phyloP scores from a whole-genome alignment of 2,113 vertebrate genomes.

The Dromas ardeola region DNA sequence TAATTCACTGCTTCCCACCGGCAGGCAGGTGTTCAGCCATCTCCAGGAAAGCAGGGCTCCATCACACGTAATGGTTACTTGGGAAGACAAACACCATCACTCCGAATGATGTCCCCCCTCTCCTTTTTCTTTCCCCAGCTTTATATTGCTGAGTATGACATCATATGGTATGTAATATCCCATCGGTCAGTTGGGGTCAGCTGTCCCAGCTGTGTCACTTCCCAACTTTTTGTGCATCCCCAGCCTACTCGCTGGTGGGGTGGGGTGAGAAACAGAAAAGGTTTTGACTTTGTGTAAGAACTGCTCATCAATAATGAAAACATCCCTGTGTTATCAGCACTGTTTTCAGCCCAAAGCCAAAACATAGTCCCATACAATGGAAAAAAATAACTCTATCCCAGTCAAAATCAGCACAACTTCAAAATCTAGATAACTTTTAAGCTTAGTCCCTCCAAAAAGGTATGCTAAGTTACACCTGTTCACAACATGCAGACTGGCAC shows the following conservation, averaged over 20 bases:
- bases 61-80: accelerated
- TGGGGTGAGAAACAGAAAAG: background rate
- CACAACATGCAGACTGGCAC: background rate
- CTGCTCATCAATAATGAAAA: background rate
- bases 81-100: accelerated
- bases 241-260: no score
- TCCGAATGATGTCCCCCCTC: accelerated
- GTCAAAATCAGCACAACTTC: background rate
- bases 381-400: background rate
- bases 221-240: background rate
- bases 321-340: background rate
- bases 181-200: background rate
- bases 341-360: background rate
- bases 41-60: background rate
- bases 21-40: background rate
- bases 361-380: background rate
- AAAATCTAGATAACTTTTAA: background rate
- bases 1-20: background rate
- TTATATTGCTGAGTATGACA: background rate
- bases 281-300: background rate
- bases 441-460: background rate
- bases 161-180: background rate
- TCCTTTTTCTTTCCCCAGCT: background rate
- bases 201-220: background rate
- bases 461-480: background rate